Evolutionary conservation across 2,888 invertebrate species (phyloP).

Genomic region (Tinea semifulvella): DNA sequence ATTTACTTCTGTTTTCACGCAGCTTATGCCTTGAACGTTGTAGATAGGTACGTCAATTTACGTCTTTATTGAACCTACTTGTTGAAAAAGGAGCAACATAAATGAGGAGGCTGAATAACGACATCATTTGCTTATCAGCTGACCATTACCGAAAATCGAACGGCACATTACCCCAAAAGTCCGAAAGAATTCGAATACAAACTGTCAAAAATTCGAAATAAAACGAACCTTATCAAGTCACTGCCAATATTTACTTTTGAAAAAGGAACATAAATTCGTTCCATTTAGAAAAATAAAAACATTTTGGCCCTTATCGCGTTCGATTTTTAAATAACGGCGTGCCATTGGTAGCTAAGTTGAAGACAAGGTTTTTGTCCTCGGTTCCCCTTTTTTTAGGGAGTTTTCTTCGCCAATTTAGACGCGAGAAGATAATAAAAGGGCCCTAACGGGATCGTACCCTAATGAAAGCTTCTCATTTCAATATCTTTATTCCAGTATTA

Average conservation of each 20-base stretch:
- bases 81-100: not conserved
- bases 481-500: slow-evolving; percentile 56
- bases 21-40: too few relatives aligned
- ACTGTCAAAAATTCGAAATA: slow-evolving; percentile 48
- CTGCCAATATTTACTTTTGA: slow-evolving; percentile 54
- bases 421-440: slow-evolving; percentile 67
- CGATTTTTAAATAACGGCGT: slow-evolving; percentile 64
- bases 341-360: slow-evolving; percentile 56
- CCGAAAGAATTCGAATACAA: slow-evolving; percentile 43
- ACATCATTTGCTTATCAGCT: slow-evolving; percentile 65
- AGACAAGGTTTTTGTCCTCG: slow-evolving; percentile 57
- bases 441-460: slow-evolving; percentile 64
- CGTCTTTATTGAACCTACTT: too few relatives aligned
- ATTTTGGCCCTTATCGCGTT: slow-evolving; percentile 60
- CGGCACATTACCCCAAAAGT: slow-evolving; percentile 56
- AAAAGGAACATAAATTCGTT: slow-evolving; percentile 57
- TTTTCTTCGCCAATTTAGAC: slow-evolving; percentile 66
- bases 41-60: too few relatives aligned
- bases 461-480: slow-evolving; percentile 54
- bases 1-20: too few relatives aligned
- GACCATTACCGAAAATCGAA: slow-evolving; percentile 67
- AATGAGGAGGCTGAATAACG: slow-evolving; percentile 42
- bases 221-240: slow-evolving; percentile 55
- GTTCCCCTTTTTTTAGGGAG: slow-evolving; percentile 57
- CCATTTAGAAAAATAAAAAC: slow-evolving; percentile 62